A percentile compares a stretch with the other conserved stretches of the same genome.
These are phyloP conservation scores for Anguilla rostrata DNA, from an alignment of 2,113 vertebrate genomes.

Conservation along the genomic window DNA sequence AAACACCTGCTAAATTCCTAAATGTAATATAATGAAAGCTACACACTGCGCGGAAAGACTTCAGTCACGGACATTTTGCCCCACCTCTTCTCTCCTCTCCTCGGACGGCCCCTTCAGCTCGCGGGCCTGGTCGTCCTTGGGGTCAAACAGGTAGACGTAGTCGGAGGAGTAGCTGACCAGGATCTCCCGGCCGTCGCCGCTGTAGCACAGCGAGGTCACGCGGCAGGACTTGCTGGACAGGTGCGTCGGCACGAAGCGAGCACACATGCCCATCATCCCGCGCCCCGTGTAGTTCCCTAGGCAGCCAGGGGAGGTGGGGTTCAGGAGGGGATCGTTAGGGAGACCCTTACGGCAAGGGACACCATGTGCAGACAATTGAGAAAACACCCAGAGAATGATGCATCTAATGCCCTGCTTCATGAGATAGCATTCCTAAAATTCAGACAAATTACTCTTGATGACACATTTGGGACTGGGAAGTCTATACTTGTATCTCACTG, in stretches of 20 bases:
- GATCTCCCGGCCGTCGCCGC: slow-evolving; percentile 93
- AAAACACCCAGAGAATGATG: background rate
- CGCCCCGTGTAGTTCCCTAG: slow-evolving; percentile 91
- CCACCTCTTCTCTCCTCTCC: slow-evolving; percentile 91
- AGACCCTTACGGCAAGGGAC: slow-evolving; percentile 51
- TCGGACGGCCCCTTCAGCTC: slow-evolving; percentile 91
- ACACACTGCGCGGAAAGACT: too few species aligned
- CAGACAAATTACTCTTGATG: too few species aligned
- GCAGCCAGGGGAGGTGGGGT: background rate
- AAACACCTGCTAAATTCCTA: too few species aligned
- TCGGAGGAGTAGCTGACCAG: slow-evolving; percentile 98
- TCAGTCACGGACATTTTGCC: slow-evolving; percentile 15
- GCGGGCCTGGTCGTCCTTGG: slow-evolving; percentile 91
- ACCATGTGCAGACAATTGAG: slow-evolving; percentile 44
- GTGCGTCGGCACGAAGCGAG: slow-evolving; percentile 90
- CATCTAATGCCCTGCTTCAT: background rate
- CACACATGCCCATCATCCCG: slow-evolving; percentile 92
- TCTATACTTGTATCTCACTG: too few species aligned
- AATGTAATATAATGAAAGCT: too few species aligned
- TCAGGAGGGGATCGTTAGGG: background rate
- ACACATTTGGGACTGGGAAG: too few species aligned
- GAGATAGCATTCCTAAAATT: background rate
- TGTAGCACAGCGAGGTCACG: slow-evolving; percentile 96
- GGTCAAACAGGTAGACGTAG: slow-evolving; percentile 96
- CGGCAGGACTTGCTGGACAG: slow-evolving; percentile 94